Conservation (phyloP, 2,888 invertebrate species). For the Hemicrepidius hirtus region DNA sequence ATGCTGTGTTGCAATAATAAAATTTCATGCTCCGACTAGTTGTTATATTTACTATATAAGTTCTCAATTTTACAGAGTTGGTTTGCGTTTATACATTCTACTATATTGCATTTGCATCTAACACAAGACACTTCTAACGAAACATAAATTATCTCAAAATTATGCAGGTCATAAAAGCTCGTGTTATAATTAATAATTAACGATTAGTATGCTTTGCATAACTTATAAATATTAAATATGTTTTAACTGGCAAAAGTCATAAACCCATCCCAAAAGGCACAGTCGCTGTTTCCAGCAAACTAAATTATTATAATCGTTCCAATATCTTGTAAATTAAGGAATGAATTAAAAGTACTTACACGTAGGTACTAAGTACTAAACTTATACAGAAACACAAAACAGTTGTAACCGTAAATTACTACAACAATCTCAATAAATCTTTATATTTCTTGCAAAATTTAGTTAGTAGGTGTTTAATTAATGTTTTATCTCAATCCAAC, state of each 20-base stretch:
- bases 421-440: slow-evolving; percentile 47
- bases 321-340: slow-evolving; percentile 13
- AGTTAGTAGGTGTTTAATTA: slow-evolving; percentile 55
- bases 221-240: not conserved
- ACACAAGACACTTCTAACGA: not conserved
- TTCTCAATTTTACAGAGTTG: slow-evolving; percentile 1
- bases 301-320: not conserved
- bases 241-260: not conserved
- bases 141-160: slow-evolving; percentile 1
- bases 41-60: not conserved
- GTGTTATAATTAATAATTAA: slow-evolving; percentile 16
- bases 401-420: slow-evolving; percentile 46
- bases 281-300: not conserved
- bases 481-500: slow-evolving; percentile 50
- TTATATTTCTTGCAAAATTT: slow-evolving; percentile 48
- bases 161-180: slow-evolving; percentile 6
- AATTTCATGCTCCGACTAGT: not conserved
- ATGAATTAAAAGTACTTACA: slow-evolving; percentile 36
- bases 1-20: too few relatives aligned
- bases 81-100: slow-evolving; percentile 1
- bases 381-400: slow-evolving; percentile 28
- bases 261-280: not conserved
- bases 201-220: not conserved
- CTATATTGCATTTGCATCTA: slow-evolving; percentile 13
- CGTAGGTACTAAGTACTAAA: slow-evolving; percentile 16